These are phyloP conservation scores for Nansenia antarctica DNA, from an alignment of 2,113 vertebrate species.

Conservation along the genomic window DNA sequence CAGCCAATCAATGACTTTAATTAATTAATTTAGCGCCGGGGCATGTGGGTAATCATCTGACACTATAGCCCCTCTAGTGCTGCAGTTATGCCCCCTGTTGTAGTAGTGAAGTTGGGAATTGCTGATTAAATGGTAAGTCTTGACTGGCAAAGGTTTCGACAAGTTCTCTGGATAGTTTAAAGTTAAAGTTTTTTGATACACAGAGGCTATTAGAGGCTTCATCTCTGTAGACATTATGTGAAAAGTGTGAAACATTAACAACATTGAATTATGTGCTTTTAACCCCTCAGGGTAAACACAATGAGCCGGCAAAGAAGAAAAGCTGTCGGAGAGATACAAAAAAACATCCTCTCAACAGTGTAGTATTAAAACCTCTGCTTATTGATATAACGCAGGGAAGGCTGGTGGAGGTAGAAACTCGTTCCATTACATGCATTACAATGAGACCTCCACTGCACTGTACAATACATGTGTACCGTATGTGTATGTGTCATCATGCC, in stretches of 20 bases:
- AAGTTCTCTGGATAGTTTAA: too few relatives aligned
- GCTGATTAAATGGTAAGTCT: background rate
- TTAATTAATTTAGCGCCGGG: constrained; percentile 3
- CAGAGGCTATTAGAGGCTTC: background rate
- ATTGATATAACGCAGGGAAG: too few relatives aligned
- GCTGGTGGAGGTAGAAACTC: too few relatives aligned
- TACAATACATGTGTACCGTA: too few relatives aligned
- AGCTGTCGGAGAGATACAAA: background rate
- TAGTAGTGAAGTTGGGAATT: background rate
- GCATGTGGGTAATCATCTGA: constrained; percentile 2
- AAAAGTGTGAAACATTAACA: background rate
- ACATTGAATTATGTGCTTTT: background rate
- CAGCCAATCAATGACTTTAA: constrained; percentile 3
- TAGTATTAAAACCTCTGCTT: too few relatives aligned
- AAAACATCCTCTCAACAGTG: too few relatives aligned
- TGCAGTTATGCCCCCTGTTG: background rate
- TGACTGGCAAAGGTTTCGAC: too few relatives aligned
- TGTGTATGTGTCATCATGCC: too few relatives aligned
- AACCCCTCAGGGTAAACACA: background rate
- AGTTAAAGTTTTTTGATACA: background rate
- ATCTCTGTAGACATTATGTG: background rate
- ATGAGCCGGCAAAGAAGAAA: background rate
- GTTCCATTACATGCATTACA: too few relatives aligned
- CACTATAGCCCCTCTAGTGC: background rate
- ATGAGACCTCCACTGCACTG: too few relatives aligned